A percentile compares a stretch with the other conserved stretches of the same genome.
These are phyloP conservation scores for Arion vulgaris DNA, from an alignment of 1,140 invertebrate species.

Conservation along the genomic window DNA sequence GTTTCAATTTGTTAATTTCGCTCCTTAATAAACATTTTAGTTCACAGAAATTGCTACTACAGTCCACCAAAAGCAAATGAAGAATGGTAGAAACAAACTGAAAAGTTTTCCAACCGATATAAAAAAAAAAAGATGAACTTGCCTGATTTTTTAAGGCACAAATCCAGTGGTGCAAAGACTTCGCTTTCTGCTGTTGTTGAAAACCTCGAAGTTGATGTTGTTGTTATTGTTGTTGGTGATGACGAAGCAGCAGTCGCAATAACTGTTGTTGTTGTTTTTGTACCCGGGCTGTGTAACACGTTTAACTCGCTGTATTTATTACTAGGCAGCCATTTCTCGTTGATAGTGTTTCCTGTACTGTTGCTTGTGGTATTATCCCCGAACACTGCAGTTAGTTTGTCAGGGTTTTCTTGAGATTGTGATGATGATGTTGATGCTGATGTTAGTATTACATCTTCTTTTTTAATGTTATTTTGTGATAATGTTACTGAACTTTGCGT, in stretches of 20 bases:
- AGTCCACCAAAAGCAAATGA: too few relatives aligned
- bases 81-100: too few relatives aligned
- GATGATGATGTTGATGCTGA: not conserved
- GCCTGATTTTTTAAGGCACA: constrained; percentile 35
- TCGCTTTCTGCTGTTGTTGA: not conserved
- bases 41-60: too few relatives aligned
- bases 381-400: not conserved
- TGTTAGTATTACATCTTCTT: not conserved
- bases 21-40: too few relatives aligned
- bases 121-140: not conserved
- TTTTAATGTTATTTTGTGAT: not conserved
- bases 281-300: not conserved
- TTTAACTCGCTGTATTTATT: not conserved
- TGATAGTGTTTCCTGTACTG: not conserved
- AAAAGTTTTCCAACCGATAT: too few relatives aligned
- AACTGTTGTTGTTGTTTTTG: constrained; percentile 6
- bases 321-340: too few relatives aligned
- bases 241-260: not conserved
- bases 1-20: too few relatives aligned
- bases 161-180: not conserved
- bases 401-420: not conserved
- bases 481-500: not conserved
- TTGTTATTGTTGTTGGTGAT: constrained; percentile 16
- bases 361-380: not conserved
- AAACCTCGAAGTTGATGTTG: not conserved